Base-by-base conservation (phyloP, 2,888 invertebrate species). In the Drosophila neonasuta region DNA sequence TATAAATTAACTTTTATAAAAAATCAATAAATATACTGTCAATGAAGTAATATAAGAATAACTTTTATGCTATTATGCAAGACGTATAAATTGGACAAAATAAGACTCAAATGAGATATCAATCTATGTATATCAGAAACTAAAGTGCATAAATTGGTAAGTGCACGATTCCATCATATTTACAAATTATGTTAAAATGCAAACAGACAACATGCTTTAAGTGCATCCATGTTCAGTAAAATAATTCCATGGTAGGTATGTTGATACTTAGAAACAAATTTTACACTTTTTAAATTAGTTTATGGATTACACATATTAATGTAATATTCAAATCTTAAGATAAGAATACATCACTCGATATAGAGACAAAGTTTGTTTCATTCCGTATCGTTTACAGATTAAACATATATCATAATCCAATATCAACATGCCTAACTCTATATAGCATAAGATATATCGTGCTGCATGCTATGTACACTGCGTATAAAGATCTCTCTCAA, bases 391-490 rank as follows among this genome's bases (percentile, higher is more conserved):
- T n/a, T 10, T 39, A 3, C 8, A 41, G 13, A 41, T 41, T 41
- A 41, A 15, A 11, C 6, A 30, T 1, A 11, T 6, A 48, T 30
- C 6, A 11, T 3, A 5, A 24, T 29, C 36, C 13, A 15, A 13
- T 52, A 29, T 41, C 13, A 52, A 41, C 41, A 15, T 41, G 13
- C 10, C 52, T 29, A 41, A 29, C 11, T 29, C 10, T 44, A 62
- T 17, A 9, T 17, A 17, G 17, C 17, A 17, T 30, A 13, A n/a
- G 17, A 20, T 34, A 44, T 29, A 10, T n/a, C 34, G 63, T 64
- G 70, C 63, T 58, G 20, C 46, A 56, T 39, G 45, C 45, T 30
- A 36, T 20, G 8, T 30, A 30, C 44, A 13, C n/a, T 32, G 9
- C 13, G 15, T n/a, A 45, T 32, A 34, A n/a, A 46, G 2, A 24